Evolutionary conservation across 2,888 invertebrate genomes (phyloP).

Genomic region (Sceliomorpha sp.): DNA sequence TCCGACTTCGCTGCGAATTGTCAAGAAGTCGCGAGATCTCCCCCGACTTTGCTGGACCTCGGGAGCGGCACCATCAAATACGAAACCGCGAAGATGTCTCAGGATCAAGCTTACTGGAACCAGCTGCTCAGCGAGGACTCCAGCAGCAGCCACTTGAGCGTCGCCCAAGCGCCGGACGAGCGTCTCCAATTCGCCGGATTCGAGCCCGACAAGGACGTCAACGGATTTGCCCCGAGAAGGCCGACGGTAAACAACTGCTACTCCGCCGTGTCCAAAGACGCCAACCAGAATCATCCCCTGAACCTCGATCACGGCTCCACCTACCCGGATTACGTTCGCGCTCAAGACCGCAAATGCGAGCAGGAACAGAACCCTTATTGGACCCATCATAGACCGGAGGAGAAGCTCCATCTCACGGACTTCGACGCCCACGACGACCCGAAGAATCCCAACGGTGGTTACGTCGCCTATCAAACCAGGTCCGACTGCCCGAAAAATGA

Average conservation of each 20-base stretch:
- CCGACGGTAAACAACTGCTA: constrained; percentile 51
- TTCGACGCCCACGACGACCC: constrained; percentile 60
- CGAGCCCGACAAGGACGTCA: constrained; percentile 65
- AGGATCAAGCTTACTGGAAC: constrained; percentile 74
- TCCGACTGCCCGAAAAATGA: constrained; percentile 56
- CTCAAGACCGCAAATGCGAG: constrained; percentile 59
- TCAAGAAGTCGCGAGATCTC: constrained; percentile 82
- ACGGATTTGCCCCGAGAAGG: constrained; percentile 57
- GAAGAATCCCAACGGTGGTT: constrained; percentile 24
- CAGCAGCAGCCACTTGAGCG: constrained; percentile 75
- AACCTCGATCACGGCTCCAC: constrained; percentile 29
- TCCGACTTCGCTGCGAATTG: constrained; percentile 82
- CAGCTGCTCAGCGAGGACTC: constrained; percentile 78
- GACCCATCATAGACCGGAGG: constrained; percentile 61
- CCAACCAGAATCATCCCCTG: constrained; percentile 58
- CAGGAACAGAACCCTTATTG: constrained; percentile 64
- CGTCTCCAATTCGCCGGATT: constrained; percentile 73
- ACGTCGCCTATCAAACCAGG: constrained; percentile 44
- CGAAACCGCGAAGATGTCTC: constrained; percentile 80
- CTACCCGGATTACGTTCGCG: constrained; percentile 59
- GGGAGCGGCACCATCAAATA: constrained; percentile 86
- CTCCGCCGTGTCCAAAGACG: constrained; percentile 56
- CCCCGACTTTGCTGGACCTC: constrained; percentile 86
- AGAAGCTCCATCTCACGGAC: constrained; percentile 59
- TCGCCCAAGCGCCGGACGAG: constrained; percentile 82